Evolutionary conservation across 2,797 vertebrate species (phyloP).

Genomic region (Pithecia hirsuta): DNA sequence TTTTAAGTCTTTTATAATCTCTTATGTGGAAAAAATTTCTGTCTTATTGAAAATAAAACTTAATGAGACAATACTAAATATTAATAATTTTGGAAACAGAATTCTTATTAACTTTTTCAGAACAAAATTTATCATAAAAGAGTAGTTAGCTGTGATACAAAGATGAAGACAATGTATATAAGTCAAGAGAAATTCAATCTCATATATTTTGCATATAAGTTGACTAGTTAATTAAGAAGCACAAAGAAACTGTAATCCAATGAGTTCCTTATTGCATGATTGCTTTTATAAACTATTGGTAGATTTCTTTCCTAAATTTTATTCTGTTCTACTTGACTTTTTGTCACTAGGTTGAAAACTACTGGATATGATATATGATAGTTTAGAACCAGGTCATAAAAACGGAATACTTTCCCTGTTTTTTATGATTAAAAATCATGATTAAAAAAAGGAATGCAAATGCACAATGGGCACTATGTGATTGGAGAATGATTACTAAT

Average conservation of each 20-base stretch:
- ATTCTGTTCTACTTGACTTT: not conserved
- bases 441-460: not conserved
- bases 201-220: not conserved
- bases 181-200: not conserved
- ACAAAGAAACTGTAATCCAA: not conserved
- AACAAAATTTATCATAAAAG: constrained; percentile 30
- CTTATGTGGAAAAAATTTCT: not conserved
- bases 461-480: not conserved
- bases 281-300: constrained; percentile 2
- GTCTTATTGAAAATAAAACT: not conserved
- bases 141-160: not conserved
- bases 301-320: not conserved
- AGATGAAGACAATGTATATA: not conserved
- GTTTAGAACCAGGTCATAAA: not conserved
- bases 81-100: not conserved
- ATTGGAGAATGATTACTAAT: constrained; percentile 26
- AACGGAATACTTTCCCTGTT: not conserved
- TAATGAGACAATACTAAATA: constrained; percentile 14
- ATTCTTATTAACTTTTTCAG: constrained; percentile 22
- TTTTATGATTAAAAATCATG: constrained; percentile 17
- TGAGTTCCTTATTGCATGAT: not conserved
- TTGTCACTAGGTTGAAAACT: not conserved
- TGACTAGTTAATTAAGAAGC: not conserved
- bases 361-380: not conserved
- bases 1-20: not conserved